Conservation (phyloP, 2,113 vertebrate species). For the Nesogale talazaci region DNA sequence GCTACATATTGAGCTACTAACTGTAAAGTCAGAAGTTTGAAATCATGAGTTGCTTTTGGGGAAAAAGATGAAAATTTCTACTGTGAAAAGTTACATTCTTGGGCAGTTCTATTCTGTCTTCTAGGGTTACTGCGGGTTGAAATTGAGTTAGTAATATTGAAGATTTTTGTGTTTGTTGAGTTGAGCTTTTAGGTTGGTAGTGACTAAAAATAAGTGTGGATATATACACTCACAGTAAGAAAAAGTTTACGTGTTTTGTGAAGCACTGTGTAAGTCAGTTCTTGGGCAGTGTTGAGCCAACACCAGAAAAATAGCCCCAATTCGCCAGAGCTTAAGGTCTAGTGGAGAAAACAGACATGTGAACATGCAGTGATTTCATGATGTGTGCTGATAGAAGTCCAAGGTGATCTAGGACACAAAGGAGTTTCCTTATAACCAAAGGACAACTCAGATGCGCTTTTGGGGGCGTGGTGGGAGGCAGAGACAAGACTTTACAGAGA, state of each 20-base stretch:
- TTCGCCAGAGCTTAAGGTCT: too few species aligned
- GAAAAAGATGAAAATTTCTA: too few species aligned
- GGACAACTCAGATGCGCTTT: neutral
- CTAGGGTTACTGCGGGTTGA: too few species aligned
- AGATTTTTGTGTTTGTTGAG: neutral
- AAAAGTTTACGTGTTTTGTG: neutral
- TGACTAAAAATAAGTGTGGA: neutral
- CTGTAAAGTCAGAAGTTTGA: too few species aligned
- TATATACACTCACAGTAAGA: neutral
- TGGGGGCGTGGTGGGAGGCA: neutral
- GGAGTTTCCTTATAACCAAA: neutral
- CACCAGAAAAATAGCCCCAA: rapidly evolving
- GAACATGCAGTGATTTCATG: neutral
- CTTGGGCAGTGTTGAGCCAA: neutral
- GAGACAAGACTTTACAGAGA: neutral
- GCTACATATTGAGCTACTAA: too few species aligned
- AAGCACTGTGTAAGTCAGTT: neutral
- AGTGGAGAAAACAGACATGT: rapidly evolving
- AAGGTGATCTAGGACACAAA: neutral
- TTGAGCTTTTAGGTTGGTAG: neutral
- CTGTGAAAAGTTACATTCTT: too few species aligned
- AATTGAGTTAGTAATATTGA: too few species aligned
- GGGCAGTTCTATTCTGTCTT: too few species aligned
- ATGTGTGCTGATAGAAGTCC: neutral
- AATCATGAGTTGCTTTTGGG: too few species aligned